A percentile compares a stretch with the other conserved stretches of the same genome.
Evolutionary conservation across 2,888 invertebrate genomes (phyloP).

Genomic region (Tribolium freemani): DNA sequence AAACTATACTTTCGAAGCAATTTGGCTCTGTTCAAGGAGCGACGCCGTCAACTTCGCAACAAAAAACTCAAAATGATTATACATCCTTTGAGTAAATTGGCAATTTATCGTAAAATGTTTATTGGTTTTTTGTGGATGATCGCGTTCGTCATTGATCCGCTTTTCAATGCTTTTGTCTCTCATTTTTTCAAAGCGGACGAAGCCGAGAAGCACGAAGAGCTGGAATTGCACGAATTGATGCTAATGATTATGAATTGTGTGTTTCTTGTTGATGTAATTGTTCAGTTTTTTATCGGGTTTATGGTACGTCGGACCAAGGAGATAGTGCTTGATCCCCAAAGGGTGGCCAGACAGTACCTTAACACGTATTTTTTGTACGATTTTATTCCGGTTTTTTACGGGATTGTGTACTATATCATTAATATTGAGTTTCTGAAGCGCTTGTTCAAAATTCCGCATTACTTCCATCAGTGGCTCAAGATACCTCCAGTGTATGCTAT

Average conservation of each 20-base stretch:
- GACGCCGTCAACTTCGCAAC: background rate
- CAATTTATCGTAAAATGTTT: conserved; percentile 36
- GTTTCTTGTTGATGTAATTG: conserved; percentile 30
- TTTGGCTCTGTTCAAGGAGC: conserved; percentile 5
- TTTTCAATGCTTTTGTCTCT: background rate
- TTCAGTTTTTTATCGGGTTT: conserved; percentile 48
- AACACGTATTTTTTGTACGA: conserved; percentile 49
- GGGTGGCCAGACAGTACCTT: conserved; percentile 44
- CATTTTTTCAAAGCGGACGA: background rate
- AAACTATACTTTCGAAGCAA: conserved; percentile 20
- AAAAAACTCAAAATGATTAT: conserved; percentile 43
- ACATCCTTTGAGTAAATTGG: conserved; percentile 53
- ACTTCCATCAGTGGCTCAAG: background rate
- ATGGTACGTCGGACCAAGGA: conserved; percentile 41
- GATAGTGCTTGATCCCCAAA: conserved; percentile 44
- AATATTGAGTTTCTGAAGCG: background rate
- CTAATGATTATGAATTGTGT: conserved; percentile 3
- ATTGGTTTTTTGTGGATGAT: conserved; percentile 45
- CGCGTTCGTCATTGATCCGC: background rate
- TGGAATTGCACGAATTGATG: background rate
- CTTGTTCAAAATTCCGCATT: background rate
- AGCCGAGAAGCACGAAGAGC: background rate
- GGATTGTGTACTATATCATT: background rate
- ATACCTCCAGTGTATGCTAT: background rate
- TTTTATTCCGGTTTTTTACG: conserved; percentile 17